phyloP scores from a whole-genome alignment of 2,113 vertebrate genomes.

The Cynocephalus volans region DNA sequence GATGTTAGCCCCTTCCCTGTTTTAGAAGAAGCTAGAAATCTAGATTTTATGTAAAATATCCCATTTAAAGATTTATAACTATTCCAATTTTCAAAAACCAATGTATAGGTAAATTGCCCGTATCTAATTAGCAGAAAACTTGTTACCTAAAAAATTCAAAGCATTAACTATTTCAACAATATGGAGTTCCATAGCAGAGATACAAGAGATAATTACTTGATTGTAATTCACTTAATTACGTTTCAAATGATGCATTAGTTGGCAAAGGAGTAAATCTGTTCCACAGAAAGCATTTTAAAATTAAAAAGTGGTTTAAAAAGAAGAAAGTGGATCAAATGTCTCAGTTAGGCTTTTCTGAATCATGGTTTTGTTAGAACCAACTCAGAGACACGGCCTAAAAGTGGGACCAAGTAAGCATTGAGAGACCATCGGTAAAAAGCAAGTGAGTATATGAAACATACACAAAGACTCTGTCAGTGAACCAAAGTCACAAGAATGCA shows the following conservation, averaged over 20 bases:
- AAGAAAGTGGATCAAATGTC: conserved; percentile 54
- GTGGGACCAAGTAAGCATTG: background rate
- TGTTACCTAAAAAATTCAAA: background rate
- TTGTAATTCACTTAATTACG: background rate
- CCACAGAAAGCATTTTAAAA: conserved; percentile 53
- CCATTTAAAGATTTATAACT: background rate
- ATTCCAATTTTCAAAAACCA: conserved; percentile 10
- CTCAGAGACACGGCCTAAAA: background rate
- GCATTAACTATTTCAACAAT: conserved; percentile 38
- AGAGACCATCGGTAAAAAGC: background rate
- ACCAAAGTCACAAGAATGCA: background rate
- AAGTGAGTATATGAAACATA: background rate
- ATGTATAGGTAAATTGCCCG: background rate
- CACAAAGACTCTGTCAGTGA: background rate
- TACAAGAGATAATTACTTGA: background rate
- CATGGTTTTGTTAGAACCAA: background rate
- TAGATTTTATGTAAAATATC: background rate
- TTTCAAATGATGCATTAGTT: background rate
- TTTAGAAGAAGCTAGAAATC: conserved; percentile 13
- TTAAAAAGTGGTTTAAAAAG: conserved; percentile 48
- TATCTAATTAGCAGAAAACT: conserved; percentile 29
- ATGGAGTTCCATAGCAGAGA: background rate
- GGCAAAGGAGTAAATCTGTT: background rate
- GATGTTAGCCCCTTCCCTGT: background rate
- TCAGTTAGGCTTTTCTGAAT: conserved; percentile 52